These are phyloP conservation scores for Caenorhabditis wallacei DNA, from an alignment of 2,888 invertebrate genomes.

Conservation along the genomic window DNA sequence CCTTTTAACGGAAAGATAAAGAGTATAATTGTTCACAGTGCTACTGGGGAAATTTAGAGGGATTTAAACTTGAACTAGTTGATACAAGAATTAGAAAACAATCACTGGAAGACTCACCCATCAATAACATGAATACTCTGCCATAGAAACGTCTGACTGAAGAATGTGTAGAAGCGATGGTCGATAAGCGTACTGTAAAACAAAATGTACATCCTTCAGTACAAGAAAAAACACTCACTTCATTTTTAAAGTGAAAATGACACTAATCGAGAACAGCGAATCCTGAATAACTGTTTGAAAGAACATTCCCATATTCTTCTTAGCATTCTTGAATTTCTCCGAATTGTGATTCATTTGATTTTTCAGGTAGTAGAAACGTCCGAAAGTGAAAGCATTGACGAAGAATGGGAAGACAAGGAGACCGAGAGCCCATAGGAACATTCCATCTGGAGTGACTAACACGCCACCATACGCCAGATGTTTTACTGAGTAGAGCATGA, in stretches of 20 bases:
- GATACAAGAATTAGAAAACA: no score
- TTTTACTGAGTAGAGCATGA: constrained; percentile 35
- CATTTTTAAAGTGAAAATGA: constrained; percentile 13
- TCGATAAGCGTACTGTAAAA: constrained; percentile 14
- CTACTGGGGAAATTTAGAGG: no score
- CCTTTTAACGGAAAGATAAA: no score
- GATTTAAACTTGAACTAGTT: no score
- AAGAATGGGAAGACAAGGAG: constrained; percentile 23
- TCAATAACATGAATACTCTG: constrained; percentile 14
- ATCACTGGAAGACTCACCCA: constrained; percentile 33
- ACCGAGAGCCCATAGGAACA: constrained; percentile 11
- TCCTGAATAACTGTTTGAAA: constrained; percentile 51
- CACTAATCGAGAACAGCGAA: constrained; percentile 35
- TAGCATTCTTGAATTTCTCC: constrained; percentile 8
- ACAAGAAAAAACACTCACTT: constrained; percentile 1
- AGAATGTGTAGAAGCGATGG: constrained; percentile 26
- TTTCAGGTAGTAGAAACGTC: constrained; percentile 9
- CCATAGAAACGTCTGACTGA: constrained; percentile 28
- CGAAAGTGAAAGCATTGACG: constrained; percentile 12
- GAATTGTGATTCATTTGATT: constrained; percentile 15
- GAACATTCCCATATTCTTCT: constrained; percentile 29
- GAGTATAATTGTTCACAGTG: no score
- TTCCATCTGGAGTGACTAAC: constrained; percentile 12
- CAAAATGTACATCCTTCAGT: not conserved
- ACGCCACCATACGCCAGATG: constrained; percentile 24